Evolutionary conservation across 2,888 invertebrate species (phyloP).

Genomic region (Chironomus tentans): DNA sequence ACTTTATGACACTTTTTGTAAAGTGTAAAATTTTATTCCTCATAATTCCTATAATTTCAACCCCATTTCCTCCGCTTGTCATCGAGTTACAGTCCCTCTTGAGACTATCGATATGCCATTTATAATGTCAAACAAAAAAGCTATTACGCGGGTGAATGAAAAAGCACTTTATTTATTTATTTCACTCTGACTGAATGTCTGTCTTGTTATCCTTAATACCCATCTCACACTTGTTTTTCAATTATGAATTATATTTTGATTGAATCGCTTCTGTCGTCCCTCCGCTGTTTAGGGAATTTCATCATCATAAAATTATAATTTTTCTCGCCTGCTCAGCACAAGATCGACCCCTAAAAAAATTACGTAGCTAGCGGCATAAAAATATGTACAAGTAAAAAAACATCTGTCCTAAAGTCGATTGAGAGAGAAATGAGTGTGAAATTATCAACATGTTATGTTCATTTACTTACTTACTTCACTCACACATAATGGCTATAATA

Average conservation of each 20-base stretch:
- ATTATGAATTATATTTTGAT: conserved; percentile 26
- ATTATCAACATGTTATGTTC: conserved; percentile 27
- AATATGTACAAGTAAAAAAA: conserved; percentile 15
- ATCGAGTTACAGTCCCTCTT: conserved; percentile 13
- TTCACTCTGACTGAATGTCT: not conserved
- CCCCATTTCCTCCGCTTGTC: not conserved
- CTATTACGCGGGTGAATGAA: conserved; percentile 26
- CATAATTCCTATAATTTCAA: conserved; percentile 15
- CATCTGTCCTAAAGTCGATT: conserved; percentile 25
- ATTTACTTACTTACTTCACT: conserved; percentile 5
- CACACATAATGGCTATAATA: not conserved
- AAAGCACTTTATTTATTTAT: conserved; percentile 26
- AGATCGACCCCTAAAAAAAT: not conserved
- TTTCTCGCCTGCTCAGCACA: not conserved
- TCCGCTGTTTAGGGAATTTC: not conserved
- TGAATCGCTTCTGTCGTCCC: conserved; percentile 4
- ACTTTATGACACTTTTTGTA: not conserved
- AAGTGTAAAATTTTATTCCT: not conserved
- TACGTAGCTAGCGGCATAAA: not conserved
- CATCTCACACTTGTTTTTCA: conserved; percentile 25
- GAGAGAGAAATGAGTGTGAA: conserved; percentile 23
- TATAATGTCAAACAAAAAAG: not conserved
- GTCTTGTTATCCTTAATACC: conserved; percentile 18
- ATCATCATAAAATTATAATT: conserved; percentile 26
- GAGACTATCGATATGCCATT: conserved; percentile 2